phyloP scores from a whole-genome alignment of 2,797 vertebrate species.

The Gouania willdenowi region DNA sequence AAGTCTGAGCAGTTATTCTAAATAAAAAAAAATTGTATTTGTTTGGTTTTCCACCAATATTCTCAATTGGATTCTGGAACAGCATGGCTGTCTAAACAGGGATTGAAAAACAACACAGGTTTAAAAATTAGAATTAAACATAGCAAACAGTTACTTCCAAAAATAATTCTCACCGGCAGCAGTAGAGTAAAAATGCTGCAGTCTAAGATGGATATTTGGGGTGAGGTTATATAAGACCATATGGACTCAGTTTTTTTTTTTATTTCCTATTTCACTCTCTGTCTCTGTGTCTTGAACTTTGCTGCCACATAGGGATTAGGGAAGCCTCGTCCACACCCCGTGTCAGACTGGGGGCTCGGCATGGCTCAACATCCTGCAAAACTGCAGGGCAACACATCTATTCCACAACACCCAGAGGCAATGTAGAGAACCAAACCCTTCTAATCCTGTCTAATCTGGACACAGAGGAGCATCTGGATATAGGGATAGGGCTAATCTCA shows the following conservation, averaged over 20 bases:
- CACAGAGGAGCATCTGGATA: constrained; percentile 71
- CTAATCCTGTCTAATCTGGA: constrained; percentile 79
- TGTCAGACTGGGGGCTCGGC: constrained; percentile 45
- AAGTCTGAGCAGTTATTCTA: constrained; percentile 13
- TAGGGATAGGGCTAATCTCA: constrained; percentile 74
- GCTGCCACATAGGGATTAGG: constrained; percentile 14
- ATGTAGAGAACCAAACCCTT: constrained; percentile 51
- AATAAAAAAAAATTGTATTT: constrained; percentile 13
- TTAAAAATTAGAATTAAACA: background rate
- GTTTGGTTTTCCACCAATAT: background rate
- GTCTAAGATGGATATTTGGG: constrained; percentile 19
- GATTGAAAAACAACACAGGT: too few relatives aligned
- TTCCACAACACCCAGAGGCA: constrained; percentile 50
- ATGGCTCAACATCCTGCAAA: constrained; percentile 28
- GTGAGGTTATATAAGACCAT: constrained; percentile 35
- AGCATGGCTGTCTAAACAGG: too few relatives aligned
- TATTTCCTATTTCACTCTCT: background rate
- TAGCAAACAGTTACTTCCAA: constrained; percentile 11
- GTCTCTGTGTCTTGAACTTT: constrained; percentile 28
- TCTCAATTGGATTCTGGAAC: background rate
- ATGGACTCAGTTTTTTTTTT: constrained; percentile 1
- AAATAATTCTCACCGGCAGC: constrained; percentile 15
- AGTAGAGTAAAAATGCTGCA: constrained; percentile 21
- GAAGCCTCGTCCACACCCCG: constrained; percentile 24
- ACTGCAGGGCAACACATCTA: constrained; percentile 46